Evolutionary conservation across 2,113 vertebrate species (phyloP), one percentile per base, ranked within the genome.

Genomic region (Myotis lucifugus): DNA sequence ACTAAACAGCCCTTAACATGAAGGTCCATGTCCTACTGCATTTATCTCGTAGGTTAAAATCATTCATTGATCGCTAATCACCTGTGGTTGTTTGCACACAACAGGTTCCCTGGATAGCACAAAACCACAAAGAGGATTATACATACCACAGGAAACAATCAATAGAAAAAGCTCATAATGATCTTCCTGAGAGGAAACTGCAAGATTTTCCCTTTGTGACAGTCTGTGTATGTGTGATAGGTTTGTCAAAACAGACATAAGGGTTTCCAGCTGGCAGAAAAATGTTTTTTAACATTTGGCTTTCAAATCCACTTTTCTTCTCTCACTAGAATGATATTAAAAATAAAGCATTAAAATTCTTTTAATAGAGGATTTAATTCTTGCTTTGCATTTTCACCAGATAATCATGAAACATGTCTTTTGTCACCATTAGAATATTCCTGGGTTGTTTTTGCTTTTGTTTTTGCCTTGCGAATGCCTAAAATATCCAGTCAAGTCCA

Each of bases 51-150:
- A 95, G 95, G 96, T 96, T 98, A 95, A 97, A 98, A 98, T 98
- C 97, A 97, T 96, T 96, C 97, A 98, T 97, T 97, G 98, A 98
- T 98, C 59, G 9, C 97, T 98, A 97, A 98, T 98, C 97, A 97
- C 96, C 96, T 96, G 95, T 97, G 96, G 98, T 91, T 98, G 97
- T 98, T 98, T 98, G 97, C 93, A 97, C 95, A 98, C 96, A 98
- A 96, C 96, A 93, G 91, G 79, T 95, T 96, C 97, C 79, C 32
- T 84, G 61, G 91, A 91, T 95, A 96, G 96, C 92, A 79, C 91
- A 96, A 87, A 97, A 94, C 94, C 95, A 92, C 97, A 96, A 97
- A 89, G 97, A 97, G 86, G 96, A 97, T 98, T 98, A 97, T 97
- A 95, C 88, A 93, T 97, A 69, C 98, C 92, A 96, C 96, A 97